These are phyloP conservation scores for Silurus lanzhouensis DNA, from an alignment of 2,797 vertebrate genomes.

Conservation along the genomic window DNA sequence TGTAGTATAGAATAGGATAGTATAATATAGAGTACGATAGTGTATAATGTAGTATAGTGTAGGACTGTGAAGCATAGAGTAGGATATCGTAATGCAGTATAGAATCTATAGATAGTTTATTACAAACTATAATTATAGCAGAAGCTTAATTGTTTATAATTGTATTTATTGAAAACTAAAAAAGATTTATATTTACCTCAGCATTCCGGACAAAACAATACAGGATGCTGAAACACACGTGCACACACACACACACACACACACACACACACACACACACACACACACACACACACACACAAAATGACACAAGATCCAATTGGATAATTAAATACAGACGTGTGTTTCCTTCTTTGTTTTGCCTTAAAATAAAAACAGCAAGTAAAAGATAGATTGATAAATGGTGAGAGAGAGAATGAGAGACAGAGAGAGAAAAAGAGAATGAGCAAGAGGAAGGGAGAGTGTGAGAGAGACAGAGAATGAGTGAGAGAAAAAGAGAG, in stretches of 20 bases:
- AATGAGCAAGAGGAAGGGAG: neutral
- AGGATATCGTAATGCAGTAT: too few species aligned
- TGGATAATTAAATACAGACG: slow-evolving; percentile 18
- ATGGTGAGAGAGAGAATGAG: too few species aligned
- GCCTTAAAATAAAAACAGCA: neutral
- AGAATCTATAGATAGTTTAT: neutral
- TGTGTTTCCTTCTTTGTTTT: slow-evolving; percentile 3
- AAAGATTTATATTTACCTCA: too few species aligned
- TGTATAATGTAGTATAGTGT: neutral
- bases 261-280: neutral
- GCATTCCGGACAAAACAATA: too few species aligned
- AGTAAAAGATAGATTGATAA: too few species aligned
- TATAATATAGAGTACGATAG: neutral
- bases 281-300: neutral
- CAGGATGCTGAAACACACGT: too few species aligned
- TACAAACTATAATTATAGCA: too few species aligned
- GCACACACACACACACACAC: neutral
- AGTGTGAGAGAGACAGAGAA: neutral
- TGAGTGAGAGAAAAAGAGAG: neutral
- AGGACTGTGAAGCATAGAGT: neutral
- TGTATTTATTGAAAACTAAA: too few species aligned
- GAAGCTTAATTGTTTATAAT: too few species aligned
- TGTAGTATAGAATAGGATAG: too few species aligned
- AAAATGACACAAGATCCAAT: slow-evolving; percentile 1
- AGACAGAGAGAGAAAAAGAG: neutral